Percentiles rank a stretch among this genome's conserved stretches.
phyloP scores from a whole-genome alignment of 2,888 invertebrate species.

The Phaedon cochleariae region DNA sequence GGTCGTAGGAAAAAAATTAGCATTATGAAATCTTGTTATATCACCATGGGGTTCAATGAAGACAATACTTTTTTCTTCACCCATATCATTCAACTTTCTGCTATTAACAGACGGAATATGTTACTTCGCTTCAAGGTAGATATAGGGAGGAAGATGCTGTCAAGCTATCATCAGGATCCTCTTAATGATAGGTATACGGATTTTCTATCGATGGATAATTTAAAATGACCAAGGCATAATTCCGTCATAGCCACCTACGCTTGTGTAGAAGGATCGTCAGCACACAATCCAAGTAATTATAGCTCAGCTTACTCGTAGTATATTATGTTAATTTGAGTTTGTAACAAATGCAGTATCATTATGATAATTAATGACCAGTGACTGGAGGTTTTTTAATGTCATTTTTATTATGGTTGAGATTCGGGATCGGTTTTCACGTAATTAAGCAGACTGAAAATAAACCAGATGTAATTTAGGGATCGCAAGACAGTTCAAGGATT shows the following conservation, averaged over 20 bases:
- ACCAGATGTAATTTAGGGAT: conserved; percentile 32
- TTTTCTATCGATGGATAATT: too few species aligned
- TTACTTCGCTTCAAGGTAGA: too few species aligned
- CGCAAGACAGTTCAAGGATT: conserved; percentile 33
- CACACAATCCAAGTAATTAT: conserved; percentile 50
- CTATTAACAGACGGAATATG: too few species aligned
- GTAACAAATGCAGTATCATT: conserved; percentile 57
- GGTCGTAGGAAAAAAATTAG: too few species aligned
- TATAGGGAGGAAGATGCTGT: too few species aligned
- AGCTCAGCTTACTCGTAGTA: conserved; percentile 56
- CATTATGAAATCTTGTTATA: too few species aligned
- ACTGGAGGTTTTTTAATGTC: conserved; percentile 45
- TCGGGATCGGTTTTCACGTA: conserved; percentile 29
- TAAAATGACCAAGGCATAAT: too few species aligned
- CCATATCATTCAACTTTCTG: too few species aligned
- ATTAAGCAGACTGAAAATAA: conserved; percentile 35
- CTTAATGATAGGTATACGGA: too few species aligned
- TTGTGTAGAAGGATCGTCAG: conserved; percentile 16
- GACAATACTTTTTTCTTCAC: too few species aligned
- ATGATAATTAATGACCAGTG: conserved; percentile 56
- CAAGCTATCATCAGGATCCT: too few species aligned
- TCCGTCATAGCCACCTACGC: conserved; percentile 6
- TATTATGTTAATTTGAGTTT: conserved; percentile 57
- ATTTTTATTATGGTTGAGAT: conserved; percentile 37
- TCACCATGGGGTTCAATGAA: too few species aligned